Evolutionary conservation across 2,888 invertebrate species (phyloP).

Genomic region (Pammene aurita): DNA sequence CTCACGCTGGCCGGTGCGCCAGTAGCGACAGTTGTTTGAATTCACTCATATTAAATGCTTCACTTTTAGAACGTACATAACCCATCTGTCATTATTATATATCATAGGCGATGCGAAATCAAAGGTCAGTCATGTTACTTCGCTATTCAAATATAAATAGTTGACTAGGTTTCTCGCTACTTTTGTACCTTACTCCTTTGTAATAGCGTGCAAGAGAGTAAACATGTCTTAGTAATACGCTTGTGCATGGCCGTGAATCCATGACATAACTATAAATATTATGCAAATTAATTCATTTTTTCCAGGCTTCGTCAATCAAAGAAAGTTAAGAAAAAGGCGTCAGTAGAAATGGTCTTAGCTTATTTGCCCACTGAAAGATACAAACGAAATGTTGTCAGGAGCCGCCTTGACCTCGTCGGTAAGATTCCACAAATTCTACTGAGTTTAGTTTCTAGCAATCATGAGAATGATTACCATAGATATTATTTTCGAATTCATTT

Average conservation of each 20-base stretch:
- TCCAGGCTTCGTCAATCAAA: slow-evolving; percentile 18
- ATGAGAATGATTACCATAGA: slow-evolving; percentile 32
- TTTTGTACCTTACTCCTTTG: neutral
- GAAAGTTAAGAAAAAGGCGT: slow-evolving; percentile 70
- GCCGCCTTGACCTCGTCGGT: slow-evolving; percentile 86
- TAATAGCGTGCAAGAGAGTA: no score
- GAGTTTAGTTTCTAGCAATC: neutral
- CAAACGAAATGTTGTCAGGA: slow-evolving; percentile 86
- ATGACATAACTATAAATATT: no score
- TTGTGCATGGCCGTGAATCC: no score
- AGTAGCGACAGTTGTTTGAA: no score
- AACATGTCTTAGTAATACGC: no score
- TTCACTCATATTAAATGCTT: no score
- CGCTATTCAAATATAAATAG: neutral
- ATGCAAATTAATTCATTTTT: neutral
- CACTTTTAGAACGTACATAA: no score
- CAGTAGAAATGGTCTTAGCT: slow-evolving; percentile 81
- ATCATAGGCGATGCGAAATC: no score
- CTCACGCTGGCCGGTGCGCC: no score
- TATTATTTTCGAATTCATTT: slow-evolving; percentile 14
- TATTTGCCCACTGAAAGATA: slow-evolving; percentile 85
- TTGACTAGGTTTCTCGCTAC: neutral
- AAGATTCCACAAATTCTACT: slow-evolving; percentile 43
- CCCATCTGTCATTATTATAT: no score
- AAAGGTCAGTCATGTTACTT: slow-evolving; percentile 11